Conservation (phyloP, 1,140 invertebrate species). For the Bombus vancouverensis region DNA sequence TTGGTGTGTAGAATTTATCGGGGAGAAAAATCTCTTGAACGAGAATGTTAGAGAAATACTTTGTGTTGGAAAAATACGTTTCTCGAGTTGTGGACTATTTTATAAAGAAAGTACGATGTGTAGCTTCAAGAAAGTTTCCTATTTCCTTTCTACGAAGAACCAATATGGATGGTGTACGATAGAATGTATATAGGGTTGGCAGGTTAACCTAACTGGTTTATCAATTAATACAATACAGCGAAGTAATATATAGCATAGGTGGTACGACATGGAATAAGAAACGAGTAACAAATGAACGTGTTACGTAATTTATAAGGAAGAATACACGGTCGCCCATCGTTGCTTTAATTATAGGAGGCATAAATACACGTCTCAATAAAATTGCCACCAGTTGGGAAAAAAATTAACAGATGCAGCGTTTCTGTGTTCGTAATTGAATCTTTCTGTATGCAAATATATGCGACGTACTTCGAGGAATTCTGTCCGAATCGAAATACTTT, state of each 20-base stretch:
- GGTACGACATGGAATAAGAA: neutral
- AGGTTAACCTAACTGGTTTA: neutral
- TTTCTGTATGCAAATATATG: neutral
- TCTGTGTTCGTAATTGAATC: neutral
- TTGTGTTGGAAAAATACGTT: no score
- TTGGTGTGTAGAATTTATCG: neutral
- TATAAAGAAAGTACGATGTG: neutral
- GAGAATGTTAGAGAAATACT: neutral
- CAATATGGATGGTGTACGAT: no score
- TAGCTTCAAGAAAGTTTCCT: neutral
- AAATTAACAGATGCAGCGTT: neutral
- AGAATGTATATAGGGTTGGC: neutral
- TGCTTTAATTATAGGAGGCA: constrained; percentile 17
- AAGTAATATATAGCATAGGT: neutral
- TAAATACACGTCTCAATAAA: constrained; percentile 32
- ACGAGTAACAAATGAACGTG: constrained; percentile 17
- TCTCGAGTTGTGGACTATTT: neutral
- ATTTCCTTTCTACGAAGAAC: no score
- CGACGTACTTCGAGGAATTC: no score
- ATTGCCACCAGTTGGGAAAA: constrained; percentile 17
- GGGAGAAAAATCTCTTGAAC: neutral
- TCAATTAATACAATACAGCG: constrained; percentile 1
- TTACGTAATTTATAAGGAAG: constrained; percentile 22
- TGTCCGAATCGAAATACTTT: neutral
- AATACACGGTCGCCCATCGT: neutral